Base-by-base conservation (phyloP, 1,140 invertebrate genomes). In the Zaprionus ghesquierei region DNA sequence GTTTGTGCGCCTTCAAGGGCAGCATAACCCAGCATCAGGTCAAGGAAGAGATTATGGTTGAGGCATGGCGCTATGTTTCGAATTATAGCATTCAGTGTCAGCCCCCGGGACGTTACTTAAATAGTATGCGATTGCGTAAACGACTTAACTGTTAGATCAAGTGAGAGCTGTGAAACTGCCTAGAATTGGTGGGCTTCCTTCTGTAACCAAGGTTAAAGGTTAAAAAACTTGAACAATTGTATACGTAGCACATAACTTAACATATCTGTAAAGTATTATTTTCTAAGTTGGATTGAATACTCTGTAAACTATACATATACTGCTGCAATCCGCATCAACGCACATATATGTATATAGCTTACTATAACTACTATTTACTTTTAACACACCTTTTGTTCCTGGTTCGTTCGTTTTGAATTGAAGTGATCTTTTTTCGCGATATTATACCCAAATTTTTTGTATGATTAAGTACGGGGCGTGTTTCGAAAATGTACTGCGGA, bases 11-110 rank as follows among this genome's bases (percentile, higher is more conserved):
- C 10, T 81, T 85, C 12, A 86, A 86, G 59, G 91, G 91, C 18
- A 90, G 53, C 51, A 90, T 92, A 8, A 72, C 81, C 0, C 81
- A 90, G 54, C 91, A 92, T 56, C 77, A 92, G 50, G 49, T 92
- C 4, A 90, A 82, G 56, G 77, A 80, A 25, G 89, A 89, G 8
- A 77, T 38, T 13, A 90, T 92, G 82, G 61, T 72, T n/a, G 87
- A 90, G 25, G 80, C 81, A 9, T 92, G 90, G 79, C 73, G 79
- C 12, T 81, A 69, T 60, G 87, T 92, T 8, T 77, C 77, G 8
- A 86, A 92, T 58, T 79, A 81, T 63, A 90, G 72, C 25, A 84
- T 81, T 18, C 69, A 77, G 13, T 92, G 91, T 50, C 70, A 81
- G 1, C 64, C 80, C 9, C 91, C 91, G 15, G 90, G 69, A 18